A percentile compares a stretch with the other conserved stretches of the same genome.
These are phyloP conservation scores for Bimastos eiseni DNA, from an alignment of 2,888 invertebrate genomes.

Conservation along the genomic window DNA sequence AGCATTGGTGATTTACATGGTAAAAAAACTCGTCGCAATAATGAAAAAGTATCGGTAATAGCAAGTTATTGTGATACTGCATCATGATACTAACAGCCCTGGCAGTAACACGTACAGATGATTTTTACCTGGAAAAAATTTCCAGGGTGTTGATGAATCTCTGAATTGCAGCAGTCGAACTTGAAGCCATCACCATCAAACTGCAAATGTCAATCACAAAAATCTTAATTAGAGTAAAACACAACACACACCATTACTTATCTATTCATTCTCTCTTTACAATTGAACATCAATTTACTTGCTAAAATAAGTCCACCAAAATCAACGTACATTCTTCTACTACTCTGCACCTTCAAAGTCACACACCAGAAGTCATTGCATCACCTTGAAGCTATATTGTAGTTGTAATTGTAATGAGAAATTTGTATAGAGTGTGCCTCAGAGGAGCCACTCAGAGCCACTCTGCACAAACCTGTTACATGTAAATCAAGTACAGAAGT, in stretches of 20 bases:
- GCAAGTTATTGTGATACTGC: too few relatives aligned
- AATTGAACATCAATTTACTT: not conserved
- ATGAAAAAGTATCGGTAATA: too few relatives aligned
- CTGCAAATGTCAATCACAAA: not conserved
- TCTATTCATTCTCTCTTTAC: too few relatives aligned
- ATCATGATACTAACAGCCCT: too few relatives aligned
- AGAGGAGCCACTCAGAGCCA: too few relatives aligned
- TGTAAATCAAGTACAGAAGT: too few relatives aligned
- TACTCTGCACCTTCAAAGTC: not conserved
- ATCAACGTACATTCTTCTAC: not conserved
- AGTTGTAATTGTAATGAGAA: not conserved
- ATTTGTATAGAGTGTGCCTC: too few relatives aligned
- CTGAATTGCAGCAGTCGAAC: not conserved
- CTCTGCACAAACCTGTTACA: too few relatives aligned
- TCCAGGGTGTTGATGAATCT: not conserved
- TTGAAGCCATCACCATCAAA: not conserved
- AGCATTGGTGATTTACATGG: too few relatives aligned
- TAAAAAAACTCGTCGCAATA: too few relatives aligned
- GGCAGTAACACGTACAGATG: not conserved
- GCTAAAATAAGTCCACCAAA: not conserved
- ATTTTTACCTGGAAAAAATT: not conserved
- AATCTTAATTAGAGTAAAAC: not conserved
- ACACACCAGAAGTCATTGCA: not conserved
- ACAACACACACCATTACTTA: not conserved
- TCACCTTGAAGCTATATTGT: not conserved